A percentile compares a stretch with the other conserved stretches of the same genome.
These are phyloP conservation scores for Otolemur garnettii DNA, from an alignment of 2,113 vertebrate genomes.

Conservation along the genomic window DNA sequence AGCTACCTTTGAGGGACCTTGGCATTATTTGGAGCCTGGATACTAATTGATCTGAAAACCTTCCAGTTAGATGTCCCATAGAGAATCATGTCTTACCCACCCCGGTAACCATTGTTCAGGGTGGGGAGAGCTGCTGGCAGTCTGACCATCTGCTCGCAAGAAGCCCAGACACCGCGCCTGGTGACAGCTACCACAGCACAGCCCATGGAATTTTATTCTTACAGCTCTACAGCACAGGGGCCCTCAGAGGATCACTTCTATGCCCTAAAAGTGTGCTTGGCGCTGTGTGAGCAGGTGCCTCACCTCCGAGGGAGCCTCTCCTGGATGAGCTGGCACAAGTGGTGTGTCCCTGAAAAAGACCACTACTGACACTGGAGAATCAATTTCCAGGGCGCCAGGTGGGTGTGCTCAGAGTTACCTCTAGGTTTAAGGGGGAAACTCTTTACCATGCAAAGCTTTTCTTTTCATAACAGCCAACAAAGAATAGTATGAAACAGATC, in stretches of 20 bases:
- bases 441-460: background rate
- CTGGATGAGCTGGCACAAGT: background rate
- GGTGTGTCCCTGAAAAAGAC: background rate
- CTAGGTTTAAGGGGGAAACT: background rate
- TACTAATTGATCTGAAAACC: background rate
- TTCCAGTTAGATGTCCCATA: background rate
- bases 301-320: background rate
- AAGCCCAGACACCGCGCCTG: background rate
- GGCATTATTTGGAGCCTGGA: background rate
- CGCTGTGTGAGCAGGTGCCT: background rate
- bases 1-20: too few relatives aligned
- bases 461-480: background rate
- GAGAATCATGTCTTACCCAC: background rate
- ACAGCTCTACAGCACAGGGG: too few relatives aligned
- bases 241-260: background rate
- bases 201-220: background rate
- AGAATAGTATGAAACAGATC: background rate
- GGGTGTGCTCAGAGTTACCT: background rate
- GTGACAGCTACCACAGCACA: background rate
- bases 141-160: background rate
- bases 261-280: background rate
- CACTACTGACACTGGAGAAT: background rate
- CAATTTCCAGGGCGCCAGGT: background rate
- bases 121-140: background rate
- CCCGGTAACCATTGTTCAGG: background rate